These are phyloP conservation scores for Eidolon dupreanum DNA, from an alignment of 2,797 vertebrate genomes.

Conservation along the genomic window DNA sequence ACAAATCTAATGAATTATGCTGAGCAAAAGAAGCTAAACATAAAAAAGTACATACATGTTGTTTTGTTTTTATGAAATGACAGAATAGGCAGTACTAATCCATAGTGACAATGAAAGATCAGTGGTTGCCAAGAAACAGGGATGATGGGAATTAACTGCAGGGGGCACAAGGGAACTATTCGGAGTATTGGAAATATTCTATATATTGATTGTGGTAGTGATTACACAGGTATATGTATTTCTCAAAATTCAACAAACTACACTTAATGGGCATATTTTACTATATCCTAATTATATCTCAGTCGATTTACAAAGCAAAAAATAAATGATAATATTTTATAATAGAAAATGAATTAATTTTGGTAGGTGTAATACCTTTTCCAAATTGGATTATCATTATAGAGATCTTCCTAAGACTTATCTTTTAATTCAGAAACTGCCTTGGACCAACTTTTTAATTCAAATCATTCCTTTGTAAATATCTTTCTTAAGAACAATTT, in stretches of 20 bases:
- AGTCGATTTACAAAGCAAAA: conserved; percentile 48
- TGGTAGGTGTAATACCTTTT: background rate
- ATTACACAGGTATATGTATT: background rate
- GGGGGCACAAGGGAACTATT: background rate
- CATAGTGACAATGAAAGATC: background rate
- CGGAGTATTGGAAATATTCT: background rate
- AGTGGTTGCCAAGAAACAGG: background rate
- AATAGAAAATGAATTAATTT: conserved; percentile 42
- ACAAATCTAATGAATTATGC: background rate
- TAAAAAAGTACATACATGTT: background rate
- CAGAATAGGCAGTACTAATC: background rate
- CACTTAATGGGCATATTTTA: background rate
- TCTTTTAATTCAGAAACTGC: conserved; percentile 10
- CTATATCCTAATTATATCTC: background rate
- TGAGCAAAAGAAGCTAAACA: background rate
- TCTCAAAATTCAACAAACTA: background rate
- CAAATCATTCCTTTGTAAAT: conserved; percentile 27
- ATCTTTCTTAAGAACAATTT: conserved; percentile 23
- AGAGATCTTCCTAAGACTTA: conserved; percentile 1
- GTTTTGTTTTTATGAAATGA: background rate
- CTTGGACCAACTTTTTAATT: conserved; percentile 4
- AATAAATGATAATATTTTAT: background rate
- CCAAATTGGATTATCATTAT: conserved; percentile 26
- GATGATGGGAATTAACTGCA: background rate
- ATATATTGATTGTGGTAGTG: background rate